These are phyloP conservation scores for Arizona elegans DNA, from an alignment of 2,113 vertebrate genomes.

Conservation along the genomic window DNA sequence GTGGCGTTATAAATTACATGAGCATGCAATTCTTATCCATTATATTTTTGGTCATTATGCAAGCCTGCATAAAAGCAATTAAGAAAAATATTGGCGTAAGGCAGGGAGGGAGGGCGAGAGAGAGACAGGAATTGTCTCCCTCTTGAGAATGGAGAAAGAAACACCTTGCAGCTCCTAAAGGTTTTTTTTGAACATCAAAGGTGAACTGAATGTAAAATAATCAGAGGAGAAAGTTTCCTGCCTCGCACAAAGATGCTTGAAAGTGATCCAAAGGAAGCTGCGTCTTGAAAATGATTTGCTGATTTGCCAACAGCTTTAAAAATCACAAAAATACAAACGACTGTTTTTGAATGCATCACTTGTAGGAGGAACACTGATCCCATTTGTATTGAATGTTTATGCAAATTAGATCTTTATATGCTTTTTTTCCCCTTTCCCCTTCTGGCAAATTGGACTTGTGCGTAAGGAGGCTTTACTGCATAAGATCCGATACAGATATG, in stretches of 20 bases:
- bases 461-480: conserved; percentile 32
- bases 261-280: conserved; percentile 51
- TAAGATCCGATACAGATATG: conserved; percentile 32
- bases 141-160: background rate
- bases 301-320: conserved; percentile 35
- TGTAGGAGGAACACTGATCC: conserved; percentile 33
- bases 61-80: background rate
- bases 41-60: background rate
- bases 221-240: conserved; percentile 35
- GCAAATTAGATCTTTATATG: conserved; percentile 40
- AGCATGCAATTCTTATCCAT: background rate
- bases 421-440: background rate
- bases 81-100: conserved; percentile 4
- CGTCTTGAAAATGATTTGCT: conserved; percentile 37
- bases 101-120: background rate
- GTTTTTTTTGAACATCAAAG: conserved; percentile 21
- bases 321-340: conserved; percentile 47
- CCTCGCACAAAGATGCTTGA: conserved; percentile 51
- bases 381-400: conserved; percentile 45
- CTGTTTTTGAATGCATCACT: conserved; percentile 43
- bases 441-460: conserved; percentile 30
- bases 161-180: conserved; percentile 10
- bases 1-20: background rate
- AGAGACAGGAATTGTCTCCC: background rate
- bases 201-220: conserved; percentile 48